These are phyloP conservation scores for Omphaloscelis lunosa DNA, from an alignment of 2,888 invertebrate species.

Conservation along the genomic window DNA sequence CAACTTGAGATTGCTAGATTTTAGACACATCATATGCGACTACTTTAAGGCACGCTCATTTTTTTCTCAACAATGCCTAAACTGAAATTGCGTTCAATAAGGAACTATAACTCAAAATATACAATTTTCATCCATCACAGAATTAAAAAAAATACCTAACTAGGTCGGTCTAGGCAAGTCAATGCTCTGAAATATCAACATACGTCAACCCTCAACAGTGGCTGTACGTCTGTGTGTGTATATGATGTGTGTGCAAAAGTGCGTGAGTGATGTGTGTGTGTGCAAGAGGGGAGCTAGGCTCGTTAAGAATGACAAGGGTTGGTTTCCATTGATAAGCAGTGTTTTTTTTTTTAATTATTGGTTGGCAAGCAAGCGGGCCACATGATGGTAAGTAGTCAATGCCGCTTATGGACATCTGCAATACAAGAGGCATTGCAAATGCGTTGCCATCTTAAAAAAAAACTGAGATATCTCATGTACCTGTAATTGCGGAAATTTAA, in stretches of 20 bases:
- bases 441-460: too few relatives aligned
- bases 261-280: constrained; percentile 33
- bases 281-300: constrained; percentile 62
- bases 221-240: neutral
- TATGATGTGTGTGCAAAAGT: neutral
- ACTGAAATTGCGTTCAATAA: neutral
- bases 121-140: neutral
- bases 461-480: too few relatives aligned
- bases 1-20: too few relatives aligned
- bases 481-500: too few relatives aligned
- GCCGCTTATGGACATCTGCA: too few relatives aligned
- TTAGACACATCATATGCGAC: too few relatives aligned
- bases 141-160: constrained; percentile 14
- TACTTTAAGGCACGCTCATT: too few relatives aligned
- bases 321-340: constrained; percentile 39
- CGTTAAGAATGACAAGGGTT: constrained; percentile 62
- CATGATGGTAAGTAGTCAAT: too few relatives aligned
- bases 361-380: too few relatives aligned
- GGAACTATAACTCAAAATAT: neutral
- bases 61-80: too few relatives aligned
- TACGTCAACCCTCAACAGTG: constrained; percentile 33
- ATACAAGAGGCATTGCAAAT: too few relatives aligned
- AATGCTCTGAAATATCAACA: constrained; percentile 56
- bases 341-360: neutral
- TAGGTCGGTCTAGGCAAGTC: constrained; percentile 57